phyloP scores from a whole-genome alignment of 2,888 invertebrate species.

The Drosophila melanosoma region DNA sequence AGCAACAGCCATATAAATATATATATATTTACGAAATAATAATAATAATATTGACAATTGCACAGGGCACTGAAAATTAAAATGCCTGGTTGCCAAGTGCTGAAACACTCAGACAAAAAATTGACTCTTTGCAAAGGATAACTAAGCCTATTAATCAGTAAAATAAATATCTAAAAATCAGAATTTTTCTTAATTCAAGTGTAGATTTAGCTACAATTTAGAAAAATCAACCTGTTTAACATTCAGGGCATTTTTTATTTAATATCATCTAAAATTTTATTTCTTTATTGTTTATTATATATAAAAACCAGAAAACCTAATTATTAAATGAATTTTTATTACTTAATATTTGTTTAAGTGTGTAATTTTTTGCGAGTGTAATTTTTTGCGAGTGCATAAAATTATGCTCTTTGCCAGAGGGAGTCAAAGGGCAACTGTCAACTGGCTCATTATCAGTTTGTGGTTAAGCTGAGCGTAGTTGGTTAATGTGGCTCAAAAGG shows the following conservation, averaged over 20 bases:
- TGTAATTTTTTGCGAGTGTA: neutral
- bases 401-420: constrained; percentile 17
- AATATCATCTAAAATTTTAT: neutral
- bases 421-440: constrained; percentile 57
- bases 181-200: no score
- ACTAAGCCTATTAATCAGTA: neutral
- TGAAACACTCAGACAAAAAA: neutral
- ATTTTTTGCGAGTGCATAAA: constrained; percentile 10
- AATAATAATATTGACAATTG: constrained; percentile 33
- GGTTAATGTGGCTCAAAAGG: constrained; percentile 19
- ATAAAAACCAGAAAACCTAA: no score
- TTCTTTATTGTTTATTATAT: neutral
- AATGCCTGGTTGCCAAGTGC: neutral
- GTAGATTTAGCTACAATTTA: no score
- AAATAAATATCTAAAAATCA: no score
- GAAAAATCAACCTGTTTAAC: no score
- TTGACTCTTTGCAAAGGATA: neutral
- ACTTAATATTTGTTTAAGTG: no score
- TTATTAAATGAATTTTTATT: no score
- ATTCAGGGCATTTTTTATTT: no score
- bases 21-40: neutral
- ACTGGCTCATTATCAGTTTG: constrained; percentile 59
- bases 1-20: constrained; percentile 4
- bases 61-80: neutral
- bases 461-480: constrained; percentile 37